Evolutionary conservation across 2,888 invertebrate genomes (phyloP), one percentile per base, ranked within the genome.

Genomic region (Dorcus parallelipipedus): DNA sequence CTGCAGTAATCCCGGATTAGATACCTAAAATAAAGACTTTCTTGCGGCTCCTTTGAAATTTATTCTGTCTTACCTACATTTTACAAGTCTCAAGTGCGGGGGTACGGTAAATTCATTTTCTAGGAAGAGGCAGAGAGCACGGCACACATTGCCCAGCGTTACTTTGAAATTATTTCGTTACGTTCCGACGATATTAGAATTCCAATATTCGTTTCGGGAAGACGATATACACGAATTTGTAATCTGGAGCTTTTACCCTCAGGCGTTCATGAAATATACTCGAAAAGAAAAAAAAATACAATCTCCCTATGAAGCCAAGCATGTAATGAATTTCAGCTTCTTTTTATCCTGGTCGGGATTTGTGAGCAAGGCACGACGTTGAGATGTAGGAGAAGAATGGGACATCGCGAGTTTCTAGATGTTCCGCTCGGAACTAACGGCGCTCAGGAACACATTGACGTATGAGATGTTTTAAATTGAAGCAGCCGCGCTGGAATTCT

Each of bases 291-390:
- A 75, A 75, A 74, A 75, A 75, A 75, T 72, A 74, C 76, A 76
- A 76, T 76, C 74, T 76, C 75, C 76, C 73, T 73, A 75, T 69
- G 74, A 76, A 76, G 73, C 74, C 69, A 75, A 75, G 75, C 76
- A 76, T 76, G 75, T 76, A 76, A 76, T 76, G 76, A 76, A 76
- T 76, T 76, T 74, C 75, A 67, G 73, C 67, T 72, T 71, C 72
- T 70, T 67, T 70, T 69, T 70, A 69, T 71, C 68, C 67, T 33
- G 26, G 26, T 33, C 26, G 26, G 26, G 26, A 33, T 33, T 33
- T 33, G 26, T 33, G 26, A 57, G 57, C 52, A 50, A 54, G 41
- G 59, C 51, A 20, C 48, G 54, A 52, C 52, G 41, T 51, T 40
- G 38, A 45, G 52, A 47, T 41, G 60, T 52, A 58, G 58, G 60